Conservation (phyloP, 1,140 invertebrate genomes). For the Apis laboriosa region DNA sequence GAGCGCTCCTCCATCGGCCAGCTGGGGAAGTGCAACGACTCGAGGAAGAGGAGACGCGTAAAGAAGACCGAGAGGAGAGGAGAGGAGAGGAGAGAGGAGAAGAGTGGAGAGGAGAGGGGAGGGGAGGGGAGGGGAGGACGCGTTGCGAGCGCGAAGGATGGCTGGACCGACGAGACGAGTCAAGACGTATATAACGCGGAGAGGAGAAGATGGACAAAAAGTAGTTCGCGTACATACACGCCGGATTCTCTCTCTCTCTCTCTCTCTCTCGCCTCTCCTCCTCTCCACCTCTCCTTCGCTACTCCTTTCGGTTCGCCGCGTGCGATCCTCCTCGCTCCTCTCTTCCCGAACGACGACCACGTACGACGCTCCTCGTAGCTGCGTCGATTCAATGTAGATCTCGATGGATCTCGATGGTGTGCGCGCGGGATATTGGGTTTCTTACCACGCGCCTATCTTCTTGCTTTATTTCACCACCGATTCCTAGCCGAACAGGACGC, state of each 20-base stretch:
- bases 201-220: constrained; percentile 76
- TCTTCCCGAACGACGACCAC: background rate
- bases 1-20: constrained; percentile 26
- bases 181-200: constrained; percentile 27
- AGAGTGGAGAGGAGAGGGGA: background rate
- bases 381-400: constrained; percentile 29
- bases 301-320: constrained; percentile 26
- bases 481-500: constrained; percentile 4
- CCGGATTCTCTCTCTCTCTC: constrained; percentile 53
- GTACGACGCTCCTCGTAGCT: too few species aligned
- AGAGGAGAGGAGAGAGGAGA: background rate
- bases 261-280: constrained; percentile 1
- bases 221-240: constrained; percentile 74
- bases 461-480: constrained; percentile 8
- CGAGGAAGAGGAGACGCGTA: constrained; percentile 62
- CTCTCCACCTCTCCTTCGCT: background rate
- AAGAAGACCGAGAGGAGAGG: constrained; percentile 53
- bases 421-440: constrained; percentile 35
- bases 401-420: constrained; percentile 14
- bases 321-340: background rate
- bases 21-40: constrained; percentile 53
- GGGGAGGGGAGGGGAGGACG: background rate
- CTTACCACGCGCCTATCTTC: background rate
- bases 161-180: constrained; percentile 67
- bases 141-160: constrained; percentile 50